Conservation (phyloP, 1,140 invertebrate species). For the Harpegnathos saltator region DNA sequence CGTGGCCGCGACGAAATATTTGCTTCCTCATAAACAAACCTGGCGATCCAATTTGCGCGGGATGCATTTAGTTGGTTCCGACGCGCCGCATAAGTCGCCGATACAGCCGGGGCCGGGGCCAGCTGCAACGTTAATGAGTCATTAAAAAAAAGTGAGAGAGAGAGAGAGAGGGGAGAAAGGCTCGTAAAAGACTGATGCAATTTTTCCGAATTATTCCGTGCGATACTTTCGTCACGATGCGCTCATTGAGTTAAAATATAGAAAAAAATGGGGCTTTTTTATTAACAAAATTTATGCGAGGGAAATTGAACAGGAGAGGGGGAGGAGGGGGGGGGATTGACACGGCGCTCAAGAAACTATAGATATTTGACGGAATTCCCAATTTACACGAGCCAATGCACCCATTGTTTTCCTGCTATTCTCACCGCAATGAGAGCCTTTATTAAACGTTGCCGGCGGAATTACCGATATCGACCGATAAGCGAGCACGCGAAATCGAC, state of each 20-base stretch:
- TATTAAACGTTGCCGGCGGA: neutral
- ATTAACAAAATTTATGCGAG: neutral
- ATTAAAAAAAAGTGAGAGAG: conserved; percentile 13
- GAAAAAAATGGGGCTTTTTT: neutral
- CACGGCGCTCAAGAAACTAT: neutral
- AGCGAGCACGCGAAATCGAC: neutral
- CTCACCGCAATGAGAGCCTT: neutral
- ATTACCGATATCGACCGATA: neutral
- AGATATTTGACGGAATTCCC: neutral
- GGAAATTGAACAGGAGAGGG: neutral
- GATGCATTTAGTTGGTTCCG: conserved; percentile 57
- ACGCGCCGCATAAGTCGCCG: neutral
- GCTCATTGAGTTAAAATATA: neutral
- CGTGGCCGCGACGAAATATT: conserved; percentile 60
- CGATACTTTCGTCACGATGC: neutral
- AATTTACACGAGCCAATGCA: conserved; percentile 2
- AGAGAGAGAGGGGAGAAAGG: neutral
- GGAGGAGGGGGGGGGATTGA: no score
- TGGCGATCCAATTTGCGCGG: conserved; percentile 64
- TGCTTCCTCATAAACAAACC: conserved; percentile 70
- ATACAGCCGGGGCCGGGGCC: conserved; percentile 8
- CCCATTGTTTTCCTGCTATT: neutral
- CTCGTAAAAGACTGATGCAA: neutral
- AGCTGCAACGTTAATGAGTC: conserved; percentile 35
- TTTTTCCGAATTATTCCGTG: conserved; percentile 9